Evolutionary conservation across 2,113 vertebrate genomes (phyloP), one percentile per base, ranked within the genome.

Genomic region (Herpetotheres cachinnans): DNA sequence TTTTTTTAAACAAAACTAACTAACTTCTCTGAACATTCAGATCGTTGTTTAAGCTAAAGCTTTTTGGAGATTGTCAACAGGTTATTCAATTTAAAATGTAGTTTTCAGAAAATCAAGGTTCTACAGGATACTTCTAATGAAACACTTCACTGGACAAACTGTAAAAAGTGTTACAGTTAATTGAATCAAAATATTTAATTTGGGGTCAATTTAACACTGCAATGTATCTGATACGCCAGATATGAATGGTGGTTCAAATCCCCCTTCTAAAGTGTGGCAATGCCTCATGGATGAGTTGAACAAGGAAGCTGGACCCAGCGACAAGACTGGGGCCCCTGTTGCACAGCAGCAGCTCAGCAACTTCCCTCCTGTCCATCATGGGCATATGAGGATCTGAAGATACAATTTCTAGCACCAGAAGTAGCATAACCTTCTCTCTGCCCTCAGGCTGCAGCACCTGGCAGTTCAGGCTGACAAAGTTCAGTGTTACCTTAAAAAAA

Each of bases 371-470:
- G 54, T 59, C 44, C 69, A 36, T 16, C 46, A 10, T 2, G 21
- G 20, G 30, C 24, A 70, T 7, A n/a, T 0, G 0, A 72, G 21
- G 32, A 22, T 32, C 34, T 63, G 26, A 55, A 62, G 50, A 61
- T 13, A 42, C 5, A 65, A 26, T 7, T 81, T 65, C 32, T 11
- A 74, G 20, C 66, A 74, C 10, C 21, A 62, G 42, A 56, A 58
- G 14, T 16, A 77, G 40, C 6, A 90, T 82, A 87, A 40, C 18
- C 46, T 89, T 36, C 72, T 40, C 36, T 73, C 40, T 81, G 49
- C 16, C 17, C 18, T 92, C 3, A 2, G 32, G 22, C 13, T 81
- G 77, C n/a, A 13, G 93, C 86, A 70, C 6, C 12, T 36, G 22
- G 40, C 8, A 69, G 22, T 18, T 69, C 27, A 16, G 49, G 54